These are phyloP conservation scores for Myotis findleyi DNA, from an alignment of 2,797 vertebrate species.

Conservation along the genomic window DNA sequence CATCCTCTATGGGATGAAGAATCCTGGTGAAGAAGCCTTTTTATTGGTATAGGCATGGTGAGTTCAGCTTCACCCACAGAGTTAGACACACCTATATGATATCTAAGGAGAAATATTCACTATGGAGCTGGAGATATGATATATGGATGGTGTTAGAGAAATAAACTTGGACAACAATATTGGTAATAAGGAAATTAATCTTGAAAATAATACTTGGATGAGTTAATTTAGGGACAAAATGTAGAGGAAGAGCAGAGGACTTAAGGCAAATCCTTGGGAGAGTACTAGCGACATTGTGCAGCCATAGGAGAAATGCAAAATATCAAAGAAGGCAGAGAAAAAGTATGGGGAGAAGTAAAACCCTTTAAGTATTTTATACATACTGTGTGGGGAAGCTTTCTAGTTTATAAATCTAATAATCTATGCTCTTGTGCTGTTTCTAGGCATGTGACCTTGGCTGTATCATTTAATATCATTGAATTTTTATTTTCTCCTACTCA, in stretches of 20 bases:
- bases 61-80: not conserved
- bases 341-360: not conserved
- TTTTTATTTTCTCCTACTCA: not conserved
- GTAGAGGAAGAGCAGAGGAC: not conserved
- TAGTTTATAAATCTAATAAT: not conserved
- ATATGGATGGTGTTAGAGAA: not conserved
- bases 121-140: not conserved
- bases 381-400: not conserved
- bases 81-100: not conserved
- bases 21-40: not conserved
- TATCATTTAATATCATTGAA: not conserved
- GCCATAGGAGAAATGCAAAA: not conserved
- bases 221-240: not conserved
- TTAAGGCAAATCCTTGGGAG: not conserved
- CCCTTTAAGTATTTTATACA: not conserved
- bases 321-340: not conserved
- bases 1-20: not conserved
- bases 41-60: not conserved
- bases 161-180: not conserved
- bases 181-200: constrained; percentile 13
- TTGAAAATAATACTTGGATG: constrained; percentile 3
- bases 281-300: not conserved
- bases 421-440: not conserved
- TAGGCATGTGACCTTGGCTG: not conserved
- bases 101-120: not conserved